phyloP scores from a whole-genome alignment of 2,113 vertebrate genomes.

The Forbesichthys papilliferus region DNA sequence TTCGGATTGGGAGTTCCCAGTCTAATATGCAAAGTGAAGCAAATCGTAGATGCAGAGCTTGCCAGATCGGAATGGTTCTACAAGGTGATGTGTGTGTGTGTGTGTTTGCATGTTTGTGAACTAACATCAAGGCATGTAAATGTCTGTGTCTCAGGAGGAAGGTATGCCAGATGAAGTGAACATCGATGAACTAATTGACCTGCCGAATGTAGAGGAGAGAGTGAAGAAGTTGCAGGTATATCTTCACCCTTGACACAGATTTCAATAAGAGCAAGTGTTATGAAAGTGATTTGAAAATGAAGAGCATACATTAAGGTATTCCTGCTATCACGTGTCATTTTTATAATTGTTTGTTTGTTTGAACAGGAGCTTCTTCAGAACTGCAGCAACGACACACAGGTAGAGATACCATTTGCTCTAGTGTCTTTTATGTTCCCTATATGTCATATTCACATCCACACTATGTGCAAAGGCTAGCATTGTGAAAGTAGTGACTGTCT shows the following conservation, averaged over 20 bases:
- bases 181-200: constrained; percentile 83
- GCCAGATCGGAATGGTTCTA: too few species aligned
- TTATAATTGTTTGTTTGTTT: not conserved
- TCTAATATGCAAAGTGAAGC: too few species aligned
- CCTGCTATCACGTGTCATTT: too few species aligned
- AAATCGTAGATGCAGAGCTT: too few species aligned
- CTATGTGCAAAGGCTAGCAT: not conserved
- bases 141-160: constrained; percentile 65
- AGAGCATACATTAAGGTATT: too few species aligned
- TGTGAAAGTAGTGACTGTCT: constrained; percentile 9
- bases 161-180: constrained; percentile 88
- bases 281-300: too few species aligned
- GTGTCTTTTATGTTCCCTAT: not conserved
- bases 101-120: constrained; percentile 17
- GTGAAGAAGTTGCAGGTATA: constrained; percentile 74
- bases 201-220: constrained; percentile 78
- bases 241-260: too few species aligned
- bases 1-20: too few species aligned
- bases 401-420: constrained; percentile 41
- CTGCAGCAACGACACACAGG: constrained; percentile 78
- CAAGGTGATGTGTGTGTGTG: not conserved
- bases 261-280: too few species aligned
- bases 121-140: not conserved
- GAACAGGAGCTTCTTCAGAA: constrained; percentile 78
- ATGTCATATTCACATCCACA: not conserved